Conservation (phyloP, 2,113 vertebrate genomes). For the Psephotus haematonotus region DNA sequence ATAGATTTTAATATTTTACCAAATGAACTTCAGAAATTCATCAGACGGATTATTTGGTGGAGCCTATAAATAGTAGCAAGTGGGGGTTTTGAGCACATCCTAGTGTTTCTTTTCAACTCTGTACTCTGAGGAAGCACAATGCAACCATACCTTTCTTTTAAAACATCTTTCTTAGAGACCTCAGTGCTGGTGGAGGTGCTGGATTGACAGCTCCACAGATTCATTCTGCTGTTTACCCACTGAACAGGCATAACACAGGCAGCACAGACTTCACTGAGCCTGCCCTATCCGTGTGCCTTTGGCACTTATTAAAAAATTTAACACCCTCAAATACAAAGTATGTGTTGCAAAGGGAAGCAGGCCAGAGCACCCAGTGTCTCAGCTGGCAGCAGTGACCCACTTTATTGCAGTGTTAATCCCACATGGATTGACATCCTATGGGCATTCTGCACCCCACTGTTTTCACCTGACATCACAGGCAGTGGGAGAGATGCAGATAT, state of each 20-base stretch:
- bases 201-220: neutral
- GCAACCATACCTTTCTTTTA: neutral
- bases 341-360: neutral
- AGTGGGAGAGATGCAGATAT: neutral
- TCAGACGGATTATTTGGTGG: neutral
- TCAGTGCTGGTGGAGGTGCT: neutral
- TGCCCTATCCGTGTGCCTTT: neutral
- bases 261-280: neutral
- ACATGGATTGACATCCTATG: accelerated
- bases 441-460: neutral
- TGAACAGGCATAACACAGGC: neutral
- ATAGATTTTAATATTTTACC: neutral
- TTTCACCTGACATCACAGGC: neutral
- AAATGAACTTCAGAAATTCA: neutral
- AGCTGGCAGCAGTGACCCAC: neutral
- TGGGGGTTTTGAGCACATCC: neutral
- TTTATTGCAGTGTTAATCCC: neutral
- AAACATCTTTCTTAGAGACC: neutral
- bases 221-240: neutral
- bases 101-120: neutral
- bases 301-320: neutral
- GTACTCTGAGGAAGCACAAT: neutral
- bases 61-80: neutral
- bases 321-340: neutral
- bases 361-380: neutral